These are phyloP conservation scores for Chrysocyon brachyurus DNA, from an alignment of 2,797 vertebrate genomes.

Conservation along the genomic window DNA sequence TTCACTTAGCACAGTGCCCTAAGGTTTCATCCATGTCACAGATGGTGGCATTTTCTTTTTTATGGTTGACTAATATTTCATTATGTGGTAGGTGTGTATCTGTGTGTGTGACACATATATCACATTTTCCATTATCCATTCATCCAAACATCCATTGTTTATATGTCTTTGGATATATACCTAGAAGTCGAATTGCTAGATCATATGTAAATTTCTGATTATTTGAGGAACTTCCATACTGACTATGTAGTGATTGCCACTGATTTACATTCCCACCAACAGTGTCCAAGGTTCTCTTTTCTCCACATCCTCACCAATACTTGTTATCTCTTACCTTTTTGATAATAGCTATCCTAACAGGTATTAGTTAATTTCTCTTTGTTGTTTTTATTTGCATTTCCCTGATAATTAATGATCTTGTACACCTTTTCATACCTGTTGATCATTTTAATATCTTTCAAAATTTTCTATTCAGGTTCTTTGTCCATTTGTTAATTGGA, in stretches of 20 bases:
- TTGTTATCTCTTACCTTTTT: neutral
- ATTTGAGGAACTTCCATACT: neutral
- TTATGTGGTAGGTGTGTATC: neutral
- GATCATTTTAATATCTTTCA: neutral
- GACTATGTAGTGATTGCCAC: neutral
- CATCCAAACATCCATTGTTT: neutral
- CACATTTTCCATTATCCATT: neutral
- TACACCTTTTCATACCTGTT: neutral
- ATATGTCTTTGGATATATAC: neutral
- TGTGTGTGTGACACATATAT: too few relatives aligned
- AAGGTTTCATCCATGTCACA: neutral
- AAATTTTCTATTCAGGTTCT: neutral
- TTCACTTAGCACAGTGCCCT: neutral
- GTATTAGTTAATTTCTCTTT: neutral
- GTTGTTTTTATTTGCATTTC: neutral
- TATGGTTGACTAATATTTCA: neutral
- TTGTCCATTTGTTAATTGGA: neutral
- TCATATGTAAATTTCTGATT: neutral
- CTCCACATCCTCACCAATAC: neutral
- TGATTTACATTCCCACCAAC: neutral
- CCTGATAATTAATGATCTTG: neutral
- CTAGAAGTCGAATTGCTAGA: neutral
- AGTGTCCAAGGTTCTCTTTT: neutral
- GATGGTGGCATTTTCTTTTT: neutral
- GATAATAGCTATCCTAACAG: neutral